These are phyloP conservation scores for Euthynnus affinis DNA, from an alignment of 2,797 vertebrate genomes.

Conservation along the genomic window DNA sequence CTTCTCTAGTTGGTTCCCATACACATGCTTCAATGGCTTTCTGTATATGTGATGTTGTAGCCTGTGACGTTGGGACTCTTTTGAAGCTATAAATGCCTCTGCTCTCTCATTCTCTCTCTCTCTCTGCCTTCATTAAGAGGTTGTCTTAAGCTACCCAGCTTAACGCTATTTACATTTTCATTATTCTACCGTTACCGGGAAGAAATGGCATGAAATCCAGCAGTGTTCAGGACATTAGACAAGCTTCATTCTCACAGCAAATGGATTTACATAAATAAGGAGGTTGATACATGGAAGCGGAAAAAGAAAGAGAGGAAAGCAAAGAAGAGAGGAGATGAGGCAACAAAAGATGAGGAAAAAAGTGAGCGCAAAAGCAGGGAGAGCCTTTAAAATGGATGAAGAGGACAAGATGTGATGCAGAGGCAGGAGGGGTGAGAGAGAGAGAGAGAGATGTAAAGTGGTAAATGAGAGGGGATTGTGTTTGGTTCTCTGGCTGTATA, in stretches of 20 bases:
- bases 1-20: slow-evolving; percentile 63
- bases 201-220: slow-evolving; percentile 84
- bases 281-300: slow-evolving; percentile 76
- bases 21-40: slow-evolving; percentile 52
- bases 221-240: slow-evolving; percentile 86
- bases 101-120: slow-evolving; percentile 47
- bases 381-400: slow-evolving; percentile 53
- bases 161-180: slow-evolving; percentile 87
- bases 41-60: slow-evolving; percentile 64
- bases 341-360: slow-evolving; percentile 43
- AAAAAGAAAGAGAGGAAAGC: slow-evolving; percentile 46
- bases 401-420: slow-evolving; percentile 45
- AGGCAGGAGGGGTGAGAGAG: slow-evolving; percentile 25
- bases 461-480: slow-evolving; percentile 68
- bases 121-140: slow-evolving; percentile 81
- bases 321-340: slow-evolving; percentile 52
- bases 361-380: slow-evolving; percentile 16
- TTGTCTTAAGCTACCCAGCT: slow-evolving; percentile 84
- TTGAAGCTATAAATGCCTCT: slow-evolving; percentile 68
- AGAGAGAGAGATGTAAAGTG: slow-evolving; percentile 51
- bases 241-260: slow-evolving; percentile 84
- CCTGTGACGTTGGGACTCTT: slow-evolving; percentile 55
- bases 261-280: slow-evolving; percentile 86
- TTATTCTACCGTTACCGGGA: slow-evolving; percentile 83
- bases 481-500: slow-evolving; percentile 59